These are phyloP conservation scores for Morinoia aosen DNA, from an alignment of 2,888 invertebrate genomes.

Conservation along the genomic window DNA sequence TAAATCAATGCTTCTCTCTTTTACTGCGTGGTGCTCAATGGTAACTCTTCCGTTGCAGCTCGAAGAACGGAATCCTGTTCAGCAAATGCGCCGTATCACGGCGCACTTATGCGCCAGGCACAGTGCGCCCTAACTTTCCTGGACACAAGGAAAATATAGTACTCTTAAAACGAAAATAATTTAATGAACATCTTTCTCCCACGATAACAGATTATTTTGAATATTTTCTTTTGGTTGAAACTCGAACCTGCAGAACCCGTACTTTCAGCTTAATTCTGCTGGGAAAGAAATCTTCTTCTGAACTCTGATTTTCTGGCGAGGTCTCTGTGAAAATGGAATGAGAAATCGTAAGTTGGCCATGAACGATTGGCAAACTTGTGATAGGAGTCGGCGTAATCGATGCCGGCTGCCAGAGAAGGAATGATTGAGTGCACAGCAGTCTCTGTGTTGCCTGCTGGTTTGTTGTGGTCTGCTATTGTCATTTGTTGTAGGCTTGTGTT, in stretches of 20 bases:
- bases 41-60: no score
- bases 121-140: no score
- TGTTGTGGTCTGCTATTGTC: background rate
- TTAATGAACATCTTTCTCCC: background rate
- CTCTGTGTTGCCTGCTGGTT: background rate
- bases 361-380: background rate
- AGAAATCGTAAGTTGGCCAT: constrained; percentile 20
- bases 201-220: background rate
- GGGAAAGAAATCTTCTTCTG: background rate
- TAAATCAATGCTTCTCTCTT: no score
- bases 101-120: no score
- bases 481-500: background rate
- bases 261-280: background rate
- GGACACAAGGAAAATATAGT: no score
- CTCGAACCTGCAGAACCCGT: background rate
- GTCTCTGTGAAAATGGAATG: constrained; percentile 40
- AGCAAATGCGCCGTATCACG: no score
- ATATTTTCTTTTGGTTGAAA: background rate
- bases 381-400: background rate
- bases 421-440: background rate
- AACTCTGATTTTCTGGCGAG: constrained; percentile 16
- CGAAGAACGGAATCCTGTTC: no score
- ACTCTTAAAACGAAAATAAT: background rate
- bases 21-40: no score
- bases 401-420: background rate